Evolutionary conservation across 2,888 invertebrate species (phyloP).

Genomic region (Leptinotarsa tumamoca): DNA sequence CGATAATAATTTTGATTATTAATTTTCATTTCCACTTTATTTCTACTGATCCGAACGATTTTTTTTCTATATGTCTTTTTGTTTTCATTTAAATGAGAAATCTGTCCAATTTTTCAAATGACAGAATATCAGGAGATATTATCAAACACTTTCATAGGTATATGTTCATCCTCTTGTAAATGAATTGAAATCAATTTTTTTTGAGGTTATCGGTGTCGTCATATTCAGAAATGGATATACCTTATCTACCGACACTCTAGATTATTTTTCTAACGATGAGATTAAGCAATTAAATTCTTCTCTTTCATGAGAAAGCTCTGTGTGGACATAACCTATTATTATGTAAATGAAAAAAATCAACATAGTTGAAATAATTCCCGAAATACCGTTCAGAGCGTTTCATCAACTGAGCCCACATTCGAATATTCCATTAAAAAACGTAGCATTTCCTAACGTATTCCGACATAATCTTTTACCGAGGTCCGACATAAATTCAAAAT

Average conservation of each 20-base stretch:
- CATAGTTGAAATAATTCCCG: slow-evolving; percentile 12
- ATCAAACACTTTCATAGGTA: no score
- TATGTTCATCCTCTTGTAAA: no score
- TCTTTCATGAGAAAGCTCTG: slow-evolving; percentile 24
- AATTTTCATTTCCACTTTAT: no score
- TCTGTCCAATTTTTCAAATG: no score
- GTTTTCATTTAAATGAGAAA: no score
- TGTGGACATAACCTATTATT: slow-evolving; percentile 29
- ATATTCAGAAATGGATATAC: slow-evolving; percentile 4
- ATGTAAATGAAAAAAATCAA: slow-evolving; percentile 35
- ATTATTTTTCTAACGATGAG: slow-evolving; percentile 17
- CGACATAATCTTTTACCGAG: slow-evolving; percentile 55
- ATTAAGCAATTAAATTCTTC: slow-evolving; percentile 31
- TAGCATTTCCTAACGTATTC: slow-evolving; percentile 48
- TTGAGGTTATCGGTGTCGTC: neutral
- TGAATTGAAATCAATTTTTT: neutral
- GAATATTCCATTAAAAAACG: slow-evolving; percentile 31
- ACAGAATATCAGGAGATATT: no score
- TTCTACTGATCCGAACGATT: no score
- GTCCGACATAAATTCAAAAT: slow-evolving; percentile 52
- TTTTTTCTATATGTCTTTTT: no score
- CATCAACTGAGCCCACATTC: slow-evolving; percentile 31
- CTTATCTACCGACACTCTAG: slow-evolving; percentile 17
- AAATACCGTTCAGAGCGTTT: slow-evolving; percentile 24
- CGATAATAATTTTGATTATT: no score